These are phyloP conservation scores for Chelonia mydas DNA, from an alignment of 2,797 vertebrate species.

Conservation along the genomic window DNA sequence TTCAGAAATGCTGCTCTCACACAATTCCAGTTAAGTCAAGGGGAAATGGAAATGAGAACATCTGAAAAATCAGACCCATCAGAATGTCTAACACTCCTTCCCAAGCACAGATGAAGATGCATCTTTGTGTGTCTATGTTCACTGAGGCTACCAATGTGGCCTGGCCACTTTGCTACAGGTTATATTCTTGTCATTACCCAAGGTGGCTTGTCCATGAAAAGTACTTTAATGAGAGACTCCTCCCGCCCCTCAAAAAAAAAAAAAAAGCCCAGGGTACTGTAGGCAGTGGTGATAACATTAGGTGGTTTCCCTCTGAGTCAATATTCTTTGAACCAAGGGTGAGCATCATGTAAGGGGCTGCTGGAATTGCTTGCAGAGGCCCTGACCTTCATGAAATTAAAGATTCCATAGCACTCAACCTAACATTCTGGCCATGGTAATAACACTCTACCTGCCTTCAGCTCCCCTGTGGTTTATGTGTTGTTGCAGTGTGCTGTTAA, in stretches of 20 bases:
- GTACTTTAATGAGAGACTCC: not conserved
- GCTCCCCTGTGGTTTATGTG: not conserved
- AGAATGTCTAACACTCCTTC: not conserved
- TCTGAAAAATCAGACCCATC: not conserved
- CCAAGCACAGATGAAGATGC: not conserved
- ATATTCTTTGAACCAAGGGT: not conserved
- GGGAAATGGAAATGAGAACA: not conserved
- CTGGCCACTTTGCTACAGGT: not conserved
- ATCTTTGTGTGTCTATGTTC: not conserved
- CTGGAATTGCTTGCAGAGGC: not conserved
- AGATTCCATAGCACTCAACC: no score
- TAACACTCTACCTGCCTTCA: not conserved
- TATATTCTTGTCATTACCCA: not conserved
- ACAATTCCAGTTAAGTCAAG: not conserved
- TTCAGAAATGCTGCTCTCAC: not conserved
- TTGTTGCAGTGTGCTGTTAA: not conserved
- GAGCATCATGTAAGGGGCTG: not conserved
- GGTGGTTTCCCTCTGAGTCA: not conserved
- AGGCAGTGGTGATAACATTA: not conserved
- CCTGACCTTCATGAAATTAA: not conserved
- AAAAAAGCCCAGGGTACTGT: not conserved
- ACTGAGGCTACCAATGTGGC: not conserved
- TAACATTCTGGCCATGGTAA: not conserved
- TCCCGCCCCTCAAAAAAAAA: not conserved
- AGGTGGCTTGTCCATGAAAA: accelerated